Evolutionary conservation across 2,113 vertebrate genomes (phyloP).

Genomic region (Tetraodon nigroviridis): DNA sequence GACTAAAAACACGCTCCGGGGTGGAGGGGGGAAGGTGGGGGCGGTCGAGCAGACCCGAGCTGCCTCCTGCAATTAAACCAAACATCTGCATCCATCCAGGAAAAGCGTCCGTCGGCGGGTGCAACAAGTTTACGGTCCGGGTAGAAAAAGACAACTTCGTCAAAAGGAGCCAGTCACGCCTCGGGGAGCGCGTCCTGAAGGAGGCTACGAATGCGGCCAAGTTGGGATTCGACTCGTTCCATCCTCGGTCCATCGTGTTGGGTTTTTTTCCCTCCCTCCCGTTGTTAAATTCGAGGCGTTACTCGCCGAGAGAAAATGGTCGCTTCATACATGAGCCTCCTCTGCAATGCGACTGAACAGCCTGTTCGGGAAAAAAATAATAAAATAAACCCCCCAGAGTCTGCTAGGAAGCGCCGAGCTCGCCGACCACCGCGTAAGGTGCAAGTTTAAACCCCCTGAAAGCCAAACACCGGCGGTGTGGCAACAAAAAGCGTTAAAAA

Average conservation of each 20-base stretch:
- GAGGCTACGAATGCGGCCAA: neutral
- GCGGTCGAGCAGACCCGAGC: conserved; percentile 9
- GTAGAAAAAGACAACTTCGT: conserved; percentile 20
- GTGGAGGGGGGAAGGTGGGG: neutral
- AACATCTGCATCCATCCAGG: conserved; percentile 4
- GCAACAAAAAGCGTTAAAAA: neutral
- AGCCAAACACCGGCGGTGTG: conserved; percentile 28
- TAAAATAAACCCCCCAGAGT: neutral
- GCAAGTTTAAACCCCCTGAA: conserved; percentile 8
- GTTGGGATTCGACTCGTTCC: neutral
- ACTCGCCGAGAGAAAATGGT: conserved; percentile 72
- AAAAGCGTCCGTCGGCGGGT: neutral
- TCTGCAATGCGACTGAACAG: conserved; percentile 76
- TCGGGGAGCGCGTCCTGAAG: neutral
- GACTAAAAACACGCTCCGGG: neutral
- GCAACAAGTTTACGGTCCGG: conserved; percentile 31
- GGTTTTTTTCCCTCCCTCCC: neutral
- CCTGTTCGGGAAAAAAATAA: conserved; percentile 22
- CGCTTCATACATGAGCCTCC: conserved; percentile 70
- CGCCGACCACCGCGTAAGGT: neutral
- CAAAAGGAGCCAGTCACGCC: conserved; percentile 15
- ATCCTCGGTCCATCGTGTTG: conserved; percentile 1
- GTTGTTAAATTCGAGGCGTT: conserved; percentile 24
- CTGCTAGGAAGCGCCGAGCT: no score
- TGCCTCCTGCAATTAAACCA: conserved; percentile 37